These are phyloP conservation scores for Pycnomerus fuliginosus DNA, from an alignment of 2,888 invertebrate species.

Conservation along the genomic window DNA sequence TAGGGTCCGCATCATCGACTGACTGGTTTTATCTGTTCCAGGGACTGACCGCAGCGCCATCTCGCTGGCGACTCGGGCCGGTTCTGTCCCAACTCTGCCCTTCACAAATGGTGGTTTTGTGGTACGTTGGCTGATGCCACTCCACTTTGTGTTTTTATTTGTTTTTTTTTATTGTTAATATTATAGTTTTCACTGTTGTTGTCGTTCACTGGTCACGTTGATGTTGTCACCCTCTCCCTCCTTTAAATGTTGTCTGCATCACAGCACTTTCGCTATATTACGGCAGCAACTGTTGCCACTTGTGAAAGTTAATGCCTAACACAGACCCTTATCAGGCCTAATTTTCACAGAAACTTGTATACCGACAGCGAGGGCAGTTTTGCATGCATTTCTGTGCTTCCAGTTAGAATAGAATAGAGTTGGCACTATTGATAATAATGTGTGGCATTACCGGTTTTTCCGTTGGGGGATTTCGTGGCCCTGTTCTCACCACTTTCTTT, in stretches of 20 bases:
- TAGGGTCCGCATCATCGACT: conserved; percentile 26
- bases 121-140: conserved; percentile 50
- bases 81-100: conserved; percentile 47
- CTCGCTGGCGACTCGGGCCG: conserved; percentile 52
- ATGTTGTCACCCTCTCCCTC: conserved; percentile 44
- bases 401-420: not conserved
- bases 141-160: conserved; percentile 36
- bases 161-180: conserved; percentile 26
- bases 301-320: conserved; percentile 14
- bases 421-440: not conserved
- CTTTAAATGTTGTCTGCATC: conserved; percentile 47
- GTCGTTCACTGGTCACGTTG: conserved; percentile 43
- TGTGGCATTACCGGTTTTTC: conserved; percentile 8
- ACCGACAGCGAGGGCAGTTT: not conserved
- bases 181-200: conserved; percentile 35
- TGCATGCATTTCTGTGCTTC: conserved; percentile 8
- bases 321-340: conserved; percentile 2
- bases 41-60: conserved; percentile 55
- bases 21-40: conserved; percentile 52
- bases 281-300: conserved; percentile 12
- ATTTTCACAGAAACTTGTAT: conserved; percentile 20
- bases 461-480: conserved; percentile 3
- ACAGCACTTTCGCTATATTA: conserved; percentile 39
- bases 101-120: conserved; percentile 54
- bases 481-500: conserved; percentile 17